These are phyloP conservation scores for Anaspis maculata DNA, from an alignment of 2,888 invertebrate species.

Conservation along the genomic window DNA sequence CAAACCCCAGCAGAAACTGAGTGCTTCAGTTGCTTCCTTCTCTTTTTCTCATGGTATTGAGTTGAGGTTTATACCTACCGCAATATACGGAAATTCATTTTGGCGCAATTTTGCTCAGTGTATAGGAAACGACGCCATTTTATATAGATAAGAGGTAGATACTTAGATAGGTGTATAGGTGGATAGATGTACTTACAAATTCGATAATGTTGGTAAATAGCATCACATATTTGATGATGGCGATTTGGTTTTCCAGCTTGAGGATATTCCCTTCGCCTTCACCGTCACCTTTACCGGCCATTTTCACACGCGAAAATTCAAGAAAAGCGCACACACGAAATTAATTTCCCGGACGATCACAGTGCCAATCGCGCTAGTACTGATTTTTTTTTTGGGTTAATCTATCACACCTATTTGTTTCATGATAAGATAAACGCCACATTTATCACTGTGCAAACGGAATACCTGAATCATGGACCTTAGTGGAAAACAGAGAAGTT, in stretches of 20 bases:
- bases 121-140: too few relatives aligned
- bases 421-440: conserved; percentile 24
- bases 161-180: too few relatives aligned
- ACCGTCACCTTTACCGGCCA: conserved; percentile 52
- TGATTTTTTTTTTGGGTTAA: conserved; percentile 20
- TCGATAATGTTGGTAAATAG: conserved; percentile 73
- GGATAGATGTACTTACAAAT: conserved; percentile 78
- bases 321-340: conserved; percentile 6
- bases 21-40: too few relatives aligned
- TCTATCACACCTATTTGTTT: conserved; percentile 24
- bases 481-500: background rate
- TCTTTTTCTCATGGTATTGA: too few relatives aligned
- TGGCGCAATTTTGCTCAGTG: too few relatives aligned
- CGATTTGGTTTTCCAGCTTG: conserved; percentile 67
- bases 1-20: too few relatives aligned
- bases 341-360: too few relatives aligned
- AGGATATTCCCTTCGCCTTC: conserved; percentile 47
- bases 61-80: too few relatives aligned
- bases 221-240: conserved; percentile 71
- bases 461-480: conserved; percentile 13
- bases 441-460: conserved; percentile 10
- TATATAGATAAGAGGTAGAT: too few relatives aligned
- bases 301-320: conserved; percentile 28
- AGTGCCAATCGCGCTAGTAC: conserved; percentile 8
- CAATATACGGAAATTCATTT: too few relatives aligned